Conservation (phyloP, 2,113 vertebrate species). For the Coregonus clupeaformis region DNA sequence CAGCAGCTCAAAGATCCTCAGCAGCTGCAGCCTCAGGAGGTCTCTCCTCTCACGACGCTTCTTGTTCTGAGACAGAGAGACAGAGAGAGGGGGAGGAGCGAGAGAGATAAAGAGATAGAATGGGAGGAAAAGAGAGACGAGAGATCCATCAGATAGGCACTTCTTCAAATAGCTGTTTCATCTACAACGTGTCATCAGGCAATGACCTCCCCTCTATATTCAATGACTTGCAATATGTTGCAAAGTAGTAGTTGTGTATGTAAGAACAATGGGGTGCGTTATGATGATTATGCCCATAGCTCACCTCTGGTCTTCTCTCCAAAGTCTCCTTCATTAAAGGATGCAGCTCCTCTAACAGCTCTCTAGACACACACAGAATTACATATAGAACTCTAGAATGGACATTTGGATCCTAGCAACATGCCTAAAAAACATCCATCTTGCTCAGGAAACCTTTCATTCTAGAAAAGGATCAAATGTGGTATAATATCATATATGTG, state of each 20-base stretch:
- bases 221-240: neutral
- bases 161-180: too few species aligned
- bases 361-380: constrained; percentile 69
- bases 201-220: neutral
- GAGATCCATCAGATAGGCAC: neutral
- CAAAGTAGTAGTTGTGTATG: too few species aligned
- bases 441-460: too few species aligned
- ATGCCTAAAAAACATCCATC: too few species aligned
- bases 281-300: neutral
- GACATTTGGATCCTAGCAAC: too few species aligned
- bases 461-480: too few species aligned
- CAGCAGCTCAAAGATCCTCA: constrained; percentile 95
- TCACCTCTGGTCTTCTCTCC: constrained; percentile 94
- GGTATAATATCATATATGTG: too few species aligned
- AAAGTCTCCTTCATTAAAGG: constrained; percentile 97
- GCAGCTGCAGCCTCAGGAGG: constrained; percentile 87
- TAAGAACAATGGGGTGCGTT: too few species aligned
- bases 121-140: neutral
- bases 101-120: neutral
- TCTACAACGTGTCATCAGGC: too few species aligned
- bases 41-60: constrained; percentile 93
- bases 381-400: neutral
- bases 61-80: constrained; percentile 84
- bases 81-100: neutral
- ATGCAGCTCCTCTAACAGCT: constrained; percentile 95